Evolutionary conservation across 2,797 vertebrate genomes (phyloP), one percentile per base, ranked within the genome.

Genomic region (Sebastes reedi): DNA sequence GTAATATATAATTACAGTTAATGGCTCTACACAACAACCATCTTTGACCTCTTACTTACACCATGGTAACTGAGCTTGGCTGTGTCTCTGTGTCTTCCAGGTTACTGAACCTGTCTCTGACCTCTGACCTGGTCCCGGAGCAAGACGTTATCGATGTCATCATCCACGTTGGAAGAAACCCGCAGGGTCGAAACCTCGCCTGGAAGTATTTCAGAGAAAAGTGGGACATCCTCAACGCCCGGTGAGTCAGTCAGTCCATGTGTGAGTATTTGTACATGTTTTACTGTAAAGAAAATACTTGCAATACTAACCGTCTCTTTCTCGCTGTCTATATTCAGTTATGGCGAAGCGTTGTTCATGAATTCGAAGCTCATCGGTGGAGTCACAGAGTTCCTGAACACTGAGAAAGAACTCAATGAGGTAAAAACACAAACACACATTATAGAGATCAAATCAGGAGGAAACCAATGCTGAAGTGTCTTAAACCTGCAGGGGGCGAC

Each of bases 191-290:
- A 36, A 97, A 97, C 89, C 96, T 99, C 82, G 98, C 98, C 79
- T 99, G 98, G 98, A 97, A 96, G 62, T 99, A 98, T 94, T 99
- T 99, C 95, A 95, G 97, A 83, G 98, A 99, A 82, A 99, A 99
- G 93, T 99, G 98, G 98, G 97, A 98, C 88, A 91, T 98, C 92
- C 84, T 99, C 64, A 99, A 99, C 88, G 95, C 97, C 24, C 98
- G 98, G 98, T 99, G 96, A 89, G 67, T 30, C 36, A 1, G 22
- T 8, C 24, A 0, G 32, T 2, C 8, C 6, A 4, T 1, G 2
- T 22, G n/a, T 0, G 34, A 3, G 5, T 14, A 9, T 13, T 27
- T 25, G 5, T 5, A 22, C 4, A 2, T 5, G 2, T 9, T 6
- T 2, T 8, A 11, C 10, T 18, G 3, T 55, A 2, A 27, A 8